Evolutionary conservation across 2,113 vertebrate genomes (phyloP).

Genomic region (Alligator sinensis): DNA sequence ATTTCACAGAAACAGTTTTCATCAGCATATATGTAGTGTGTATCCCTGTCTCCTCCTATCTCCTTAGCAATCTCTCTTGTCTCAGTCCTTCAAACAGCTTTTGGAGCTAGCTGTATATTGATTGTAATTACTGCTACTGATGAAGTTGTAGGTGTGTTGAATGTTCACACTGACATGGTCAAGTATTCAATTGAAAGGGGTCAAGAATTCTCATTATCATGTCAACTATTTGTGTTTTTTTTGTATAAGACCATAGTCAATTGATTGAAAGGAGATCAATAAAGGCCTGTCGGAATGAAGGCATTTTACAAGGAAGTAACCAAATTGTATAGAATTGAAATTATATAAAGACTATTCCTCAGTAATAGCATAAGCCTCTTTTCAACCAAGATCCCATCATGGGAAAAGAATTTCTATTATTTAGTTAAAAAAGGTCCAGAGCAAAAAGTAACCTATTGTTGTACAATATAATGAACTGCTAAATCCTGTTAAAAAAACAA

Average conservation of each 20-base stretch:
- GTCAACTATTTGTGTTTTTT: background rate
- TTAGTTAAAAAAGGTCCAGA: background rate
- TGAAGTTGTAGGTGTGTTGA: slow-evolving; percentile 20
- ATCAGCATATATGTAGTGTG: background rate
- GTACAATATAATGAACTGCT: background rate
- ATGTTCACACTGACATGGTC: slow-evolving; percentile 10
- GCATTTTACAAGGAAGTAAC: slow-evolving; percentile 6
- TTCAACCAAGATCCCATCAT: background rate
- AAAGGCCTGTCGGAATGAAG: background rate
- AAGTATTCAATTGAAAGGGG: slow-evolving; percentile 32
- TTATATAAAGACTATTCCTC: background rate
- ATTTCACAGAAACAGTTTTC: background rate
- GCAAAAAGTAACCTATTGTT: background rate
- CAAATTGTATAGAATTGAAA: background rate
- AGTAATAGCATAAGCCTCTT: background rate
- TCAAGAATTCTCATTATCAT: slow-evolving; percentile 32
- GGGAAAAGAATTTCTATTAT: background rate
- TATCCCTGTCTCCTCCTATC: background rate
- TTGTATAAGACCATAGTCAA: background rate
- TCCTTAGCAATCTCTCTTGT: background rate
- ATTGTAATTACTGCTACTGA: slow-evolving; percentile 15
- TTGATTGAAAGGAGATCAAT: slow-evolving; percentile 49
- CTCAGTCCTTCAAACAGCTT: background rate
- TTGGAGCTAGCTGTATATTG: slow-evolving; percentile 47
- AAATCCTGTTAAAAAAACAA: too few species aligned